Conservation (phyloP, 1,140 invertebrate species). For the Trichonephila clavata region DNA sequence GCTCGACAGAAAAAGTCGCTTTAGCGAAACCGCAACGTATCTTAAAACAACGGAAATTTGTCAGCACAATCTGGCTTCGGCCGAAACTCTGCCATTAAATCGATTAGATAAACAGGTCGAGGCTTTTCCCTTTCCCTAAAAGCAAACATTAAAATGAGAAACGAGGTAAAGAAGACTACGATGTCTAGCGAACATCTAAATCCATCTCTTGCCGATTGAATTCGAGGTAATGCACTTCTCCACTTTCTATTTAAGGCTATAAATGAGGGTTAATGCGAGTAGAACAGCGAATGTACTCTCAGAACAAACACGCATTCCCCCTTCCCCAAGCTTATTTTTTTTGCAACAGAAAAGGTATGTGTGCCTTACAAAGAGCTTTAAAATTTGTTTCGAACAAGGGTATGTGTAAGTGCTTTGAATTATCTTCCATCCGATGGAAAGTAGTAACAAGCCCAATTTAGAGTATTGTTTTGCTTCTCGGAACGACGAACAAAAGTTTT, state of each 20-base stretch:
- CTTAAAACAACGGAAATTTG: slow-evolving; percentile 50
- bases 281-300: background rate
- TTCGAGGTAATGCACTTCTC: slow-evolving; percentile 37
- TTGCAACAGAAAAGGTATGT: background rate
- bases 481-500: too few species aligned
- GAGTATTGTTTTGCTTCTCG: too few species aligned
- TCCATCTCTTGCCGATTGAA: slow-evolving; percentile 16
- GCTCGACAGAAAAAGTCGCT: slow-evolving; percentile 29
- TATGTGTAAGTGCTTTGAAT: too few species aligned
- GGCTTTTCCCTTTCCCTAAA: slow-evolving; percentile 26
- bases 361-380: background rate
- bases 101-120: slow-evolving; percentile 55
- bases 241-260: slow-evolving; percentile 22
- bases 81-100: slow-evolving; percentile 47
- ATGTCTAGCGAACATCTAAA: background rate
- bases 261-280: slow-evolving; percentile 34
- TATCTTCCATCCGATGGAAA: too few species aligned
- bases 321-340: background rate
- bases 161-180: slow-evolving; percentile 34
- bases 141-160: slow-evolving; percentile 71
- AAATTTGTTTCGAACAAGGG: too few species aligned
- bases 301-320: background rate
- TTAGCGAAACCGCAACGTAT: slow-evolving; percentile 31
- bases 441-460: too few species aligned
- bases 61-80: slow-evolving; percentile 57